Conservation (phyloP, 2,888 invertebrate species). For the Poecilus cupreus region DNA sequence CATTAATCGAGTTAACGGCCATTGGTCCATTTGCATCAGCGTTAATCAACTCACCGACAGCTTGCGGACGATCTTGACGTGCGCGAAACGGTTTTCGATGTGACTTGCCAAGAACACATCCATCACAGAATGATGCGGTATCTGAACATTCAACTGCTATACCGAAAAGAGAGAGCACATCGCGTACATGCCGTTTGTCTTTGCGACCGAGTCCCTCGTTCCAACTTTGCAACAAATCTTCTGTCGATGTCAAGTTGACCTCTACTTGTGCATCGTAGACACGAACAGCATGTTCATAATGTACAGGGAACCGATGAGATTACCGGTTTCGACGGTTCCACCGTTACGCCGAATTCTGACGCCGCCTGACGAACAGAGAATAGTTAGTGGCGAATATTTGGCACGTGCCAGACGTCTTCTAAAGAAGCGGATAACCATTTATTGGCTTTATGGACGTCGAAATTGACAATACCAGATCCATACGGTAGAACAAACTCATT, state of each 20-base stretch:
- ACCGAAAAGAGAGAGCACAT: slow-evolving; percentile 61
- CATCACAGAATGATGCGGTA: slow-evolving; percentile 60
- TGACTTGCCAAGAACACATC: slow-evolving; percentile 54
- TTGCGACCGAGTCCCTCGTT: slow-evolving; percentile 60
- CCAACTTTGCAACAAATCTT: slow-evolving; percentile 63
- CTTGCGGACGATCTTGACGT: slow-evolving; percentile 59
- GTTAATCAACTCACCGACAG: slow-evolving; percentile 62
- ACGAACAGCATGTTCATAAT: slow-evolving; percentile 61
- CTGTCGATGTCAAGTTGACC: slow-evolving; percentile 61
- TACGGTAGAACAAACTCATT: slow-evolving; percentile 15
- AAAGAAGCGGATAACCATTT: slow-evolving; percentile 58
- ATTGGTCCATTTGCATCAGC: slow-evolving; percentile 64
- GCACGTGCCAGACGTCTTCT: slow-evolving; percentile 60
- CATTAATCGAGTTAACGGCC: slow-evolving; percentile 62
- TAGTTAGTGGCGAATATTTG: slow-evolving; percentile 60
- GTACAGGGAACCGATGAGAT: slow-evolving; percentile 59
- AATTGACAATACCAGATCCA: slow-evolving; percentile 41
- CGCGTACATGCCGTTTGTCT: slow-evolving; percentile 64
- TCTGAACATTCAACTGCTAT: slow-evolving; percentile 61
- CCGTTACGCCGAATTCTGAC: slow-evolving; percentile 59
- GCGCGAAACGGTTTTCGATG: slow-evolving; percentile 55
- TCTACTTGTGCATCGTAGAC: slow-evolving; percentile 55
- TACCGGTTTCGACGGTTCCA: slow-evolving; percentile 61
- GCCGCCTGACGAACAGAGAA: slow-evolving; percentile 62
- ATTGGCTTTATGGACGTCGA: slow-evolving; percentile 42